phyloP scores from a whole-genome alignment of 2,797 vertebrate genomes.

The Ptychobarbus kaznakovi region DNA sequence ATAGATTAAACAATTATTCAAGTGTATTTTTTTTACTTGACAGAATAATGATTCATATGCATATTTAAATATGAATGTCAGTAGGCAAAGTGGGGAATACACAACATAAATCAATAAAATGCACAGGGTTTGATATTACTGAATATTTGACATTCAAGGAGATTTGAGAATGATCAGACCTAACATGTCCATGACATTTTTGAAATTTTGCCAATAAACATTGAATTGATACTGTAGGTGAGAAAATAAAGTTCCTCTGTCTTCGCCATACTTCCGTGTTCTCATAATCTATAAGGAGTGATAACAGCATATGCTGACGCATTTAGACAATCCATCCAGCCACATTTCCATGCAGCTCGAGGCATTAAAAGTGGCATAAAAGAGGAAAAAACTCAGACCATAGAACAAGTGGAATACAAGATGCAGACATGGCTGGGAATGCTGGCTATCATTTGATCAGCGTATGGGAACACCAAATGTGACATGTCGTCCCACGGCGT shows the following conservation, averaged over 20 bases:
- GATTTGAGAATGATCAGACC: background rate
- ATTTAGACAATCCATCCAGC: constrained; percentile 10
- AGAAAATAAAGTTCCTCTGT: background rate
- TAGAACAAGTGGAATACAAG: constrained; percentile 1
- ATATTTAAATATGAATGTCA: background rate
- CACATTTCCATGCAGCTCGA: background rate
- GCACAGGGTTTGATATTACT: background rate
- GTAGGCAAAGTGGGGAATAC: background rate
- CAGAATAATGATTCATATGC: background rate
- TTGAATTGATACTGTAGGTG: background rate
- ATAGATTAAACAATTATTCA: background rate
- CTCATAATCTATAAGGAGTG: background rate
- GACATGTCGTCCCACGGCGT: constrained; percentile 7
- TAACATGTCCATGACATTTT: background rate
- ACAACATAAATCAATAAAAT: background rate
- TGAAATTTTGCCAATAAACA: background rate
- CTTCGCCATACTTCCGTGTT: background rate
- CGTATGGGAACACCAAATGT: background rate
- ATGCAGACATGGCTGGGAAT: constrained; percentile 15
- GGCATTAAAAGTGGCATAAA: constrained; percentile 2
- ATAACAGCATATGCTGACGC: background rate
- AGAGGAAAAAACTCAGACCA: background rate
- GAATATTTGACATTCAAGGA: background rate
- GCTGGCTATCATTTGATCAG: constrained; percentile 39
- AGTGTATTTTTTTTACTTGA: background rate